These are phyloP conservation scores for Eupithecia dodoneata DNA, from an alignment of 2,888 invertebrate species.

Conservation along the genomic window DNA sequence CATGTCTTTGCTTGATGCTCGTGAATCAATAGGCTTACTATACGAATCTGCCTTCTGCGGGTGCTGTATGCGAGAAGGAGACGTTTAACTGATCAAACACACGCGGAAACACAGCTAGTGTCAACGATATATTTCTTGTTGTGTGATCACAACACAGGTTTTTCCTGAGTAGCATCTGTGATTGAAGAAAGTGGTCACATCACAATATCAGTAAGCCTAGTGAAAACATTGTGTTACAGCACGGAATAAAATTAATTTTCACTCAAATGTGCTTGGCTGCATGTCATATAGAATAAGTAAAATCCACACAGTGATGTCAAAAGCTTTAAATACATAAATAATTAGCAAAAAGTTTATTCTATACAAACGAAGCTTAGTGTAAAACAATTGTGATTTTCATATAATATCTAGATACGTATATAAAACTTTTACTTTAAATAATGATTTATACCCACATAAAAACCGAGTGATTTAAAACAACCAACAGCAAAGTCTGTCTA, in stretches of 20 bases:
- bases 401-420: background rate
- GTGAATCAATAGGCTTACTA: slow-evolving; percentile 84
- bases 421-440: background rate
- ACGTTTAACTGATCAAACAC: slow-evolving; percentile 84
- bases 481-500: background rate
- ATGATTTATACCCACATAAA: background rate
- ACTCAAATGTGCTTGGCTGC: slow-evolving; percentile 67
- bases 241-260: slow-evolving; percentile 68
- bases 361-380: background rate
- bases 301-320: slow-evolving; percentile 17
- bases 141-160: slow-evolving; percentile 79
- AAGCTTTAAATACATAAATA: slow-evolving; percentile 28
- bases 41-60: slow-evolving; percentile 89
- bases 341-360: background rate
- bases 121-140: slow-evolving; percentile 73
- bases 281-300: slow-evolving; percentile 11
- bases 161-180: slow-evolving; percentile 80
- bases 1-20: slow-evolving; percentile 82
- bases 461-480: background rate
- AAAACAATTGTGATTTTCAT: background rate
- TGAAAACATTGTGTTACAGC: slow-evolving; percentile 76
- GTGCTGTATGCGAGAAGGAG: slow-evolving; percentile 93
- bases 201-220: slow-evolving; percentile 80
- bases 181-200: slow-evolving; percentile 81
- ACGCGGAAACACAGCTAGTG: slow-evolving; percentile 78